These are phyloP conservation scores for Sciurus niger DNA, from an alignment of 2,113 vertebrate genomes.

Conservation along the genomic window DNA sequence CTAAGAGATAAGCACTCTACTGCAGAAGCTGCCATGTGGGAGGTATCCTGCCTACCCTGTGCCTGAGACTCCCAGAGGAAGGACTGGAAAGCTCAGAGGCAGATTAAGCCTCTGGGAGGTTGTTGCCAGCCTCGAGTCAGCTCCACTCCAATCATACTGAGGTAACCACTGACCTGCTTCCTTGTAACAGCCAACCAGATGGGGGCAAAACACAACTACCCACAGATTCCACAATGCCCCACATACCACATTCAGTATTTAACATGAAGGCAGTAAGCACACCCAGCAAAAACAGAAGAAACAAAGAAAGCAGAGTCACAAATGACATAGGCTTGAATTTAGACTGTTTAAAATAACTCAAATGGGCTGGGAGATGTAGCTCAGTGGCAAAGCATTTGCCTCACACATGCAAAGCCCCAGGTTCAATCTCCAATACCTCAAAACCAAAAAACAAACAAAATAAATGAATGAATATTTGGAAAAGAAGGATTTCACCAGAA, in stretches of 20 bases:
- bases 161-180: background rate
- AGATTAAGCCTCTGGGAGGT: rapidly evolving
- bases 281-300: background rate
- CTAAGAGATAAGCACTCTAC: background rate
- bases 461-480: background rate
- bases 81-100: rapidly evolving
- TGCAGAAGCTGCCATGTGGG: no score
- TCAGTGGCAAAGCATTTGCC: no score
- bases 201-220: background rate
- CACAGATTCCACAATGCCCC: background rate
- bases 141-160: background rate
- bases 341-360: background rate
- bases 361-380: no score
- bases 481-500: background rate
- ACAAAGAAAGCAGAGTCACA: background rate
- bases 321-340: background rate
- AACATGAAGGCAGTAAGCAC: background rate
- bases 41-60: background rate
- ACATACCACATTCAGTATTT: background rate
- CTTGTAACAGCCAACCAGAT: background rate
- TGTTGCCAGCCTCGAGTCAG: background rate
- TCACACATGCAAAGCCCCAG: no score
- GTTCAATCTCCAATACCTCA: no score
- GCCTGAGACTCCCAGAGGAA: background rate
- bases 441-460: no score